These are phyloP conservation scores for Tylochromis polylepis DNA, from an alignment of 2,113 vertebrate species.

Conservation along the genomic window DNA sequence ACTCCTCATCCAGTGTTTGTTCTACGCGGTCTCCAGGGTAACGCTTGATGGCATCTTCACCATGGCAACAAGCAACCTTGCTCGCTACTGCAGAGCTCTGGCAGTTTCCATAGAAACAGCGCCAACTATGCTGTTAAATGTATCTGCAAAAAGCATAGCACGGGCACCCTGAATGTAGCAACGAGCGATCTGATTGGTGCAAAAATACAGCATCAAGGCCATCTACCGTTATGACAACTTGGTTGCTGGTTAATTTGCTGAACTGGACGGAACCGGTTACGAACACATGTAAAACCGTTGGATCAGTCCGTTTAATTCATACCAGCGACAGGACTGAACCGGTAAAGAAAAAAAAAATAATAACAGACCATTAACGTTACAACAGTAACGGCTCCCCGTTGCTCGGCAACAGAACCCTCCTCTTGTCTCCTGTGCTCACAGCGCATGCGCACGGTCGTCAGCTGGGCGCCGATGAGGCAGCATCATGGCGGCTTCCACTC, in stretches of 20 bases:
- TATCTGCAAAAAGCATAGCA: neutral
- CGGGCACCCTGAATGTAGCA: neutral
- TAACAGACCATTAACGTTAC: neutral
- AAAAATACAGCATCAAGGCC: neutral
- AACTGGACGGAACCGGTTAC: neutral
- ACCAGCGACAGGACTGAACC: neutral
- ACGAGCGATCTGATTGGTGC: neutral
- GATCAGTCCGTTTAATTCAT: neutral
- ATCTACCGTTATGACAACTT: neutral
- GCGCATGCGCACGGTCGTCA: constrained; percentile 55
- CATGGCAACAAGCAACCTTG: constrained; percentile 63
- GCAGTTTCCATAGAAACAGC: constrained; percentile 70
- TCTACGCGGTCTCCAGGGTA: constrained; percentile 43
- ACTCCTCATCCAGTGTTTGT: constrained; percentile 16
- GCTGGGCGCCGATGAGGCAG: neutral
- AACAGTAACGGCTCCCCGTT: constrained; percentile 52
- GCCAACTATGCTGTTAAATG: constrained; percentile 2
- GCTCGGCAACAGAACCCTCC: constrained; percentile 51
- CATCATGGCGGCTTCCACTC: constrained; percentile 74
- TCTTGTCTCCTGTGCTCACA: neutral
- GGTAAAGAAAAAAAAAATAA: neutral
- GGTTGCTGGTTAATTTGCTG: neutral
- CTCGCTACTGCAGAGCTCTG: constrained; percentile 11
- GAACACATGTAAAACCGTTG: neutral
- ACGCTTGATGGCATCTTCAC: constrained; percentile 50